A percentile compares a stretch with the other conserved stretches of the same genome.
phyloP scores from a whole-genome alignment of 92 coral and sea anemone genomes.

The Porites divaricata region DNA sequence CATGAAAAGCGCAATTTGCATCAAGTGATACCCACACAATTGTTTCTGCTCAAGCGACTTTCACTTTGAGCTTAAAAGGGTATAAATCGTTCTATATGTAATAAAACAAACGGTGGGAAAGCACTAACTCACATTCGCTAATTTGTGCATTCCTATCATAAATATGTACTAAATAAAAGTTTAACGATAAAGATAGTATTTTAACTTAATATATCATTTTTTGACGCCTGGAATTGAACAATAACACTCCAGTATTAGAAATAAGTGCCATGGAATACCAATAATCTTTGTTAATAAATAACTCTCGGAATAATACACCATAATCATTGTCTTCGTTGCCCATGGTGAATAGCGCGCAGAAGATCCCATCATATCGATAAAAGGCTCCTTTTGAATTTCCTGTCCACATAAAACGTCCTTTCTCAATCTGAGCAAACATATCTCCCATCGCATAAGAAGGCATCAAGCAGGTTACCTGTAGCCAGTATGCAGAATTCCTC shows the following conservation, averaged over 20 bases:
- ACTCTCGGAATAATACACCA: conserved; percentile 72
- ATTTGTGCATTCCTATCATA: neutral
- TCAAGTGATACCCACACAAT: conserved; percentile 48
- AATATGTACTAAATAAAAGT: neutral
- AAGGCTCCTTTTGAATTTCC: conserved; percentile 55
- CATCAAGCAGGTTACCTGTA: neutral
- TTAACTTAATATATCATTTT: conserved; percentile 9
- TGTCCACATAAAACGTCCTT: conserved; percentile 47
- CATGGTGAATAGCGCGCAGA: conserved; percentile 55
- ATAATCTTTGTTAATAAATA: conserved; percentile 88
- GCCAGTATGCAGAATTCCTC: conserved; percentile 46
- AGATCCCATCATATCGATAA: conserved; percentile 59
- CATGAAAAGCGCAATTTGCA: conserved; percentile 63
- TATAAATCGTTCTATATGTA: conserved; percentile 14
- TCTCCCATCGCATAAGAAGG: neutral
- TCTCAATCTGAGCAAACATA: conserved; percentile 18
- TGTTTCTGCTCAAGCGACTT: conserved; percentile 24
- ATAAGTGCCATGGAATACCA: conserved; percentile 58
- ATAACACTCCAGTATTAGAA: conserved; percentile 28
- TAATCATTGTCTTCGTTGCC: conserved; percentile 63
- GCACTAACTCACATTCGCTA: neutral
- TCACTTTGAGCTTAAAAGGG: conserved; percentile 21
- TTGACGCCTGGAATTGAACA: conserved; percentile 52
- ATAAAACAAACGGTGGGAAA: neutral
- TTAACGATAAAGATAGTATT: neutral